Evolutionary conservation across 2,797 vertebrate species (phyloP).

Genomic region (Melanotaenia trifasciata): DNA sequence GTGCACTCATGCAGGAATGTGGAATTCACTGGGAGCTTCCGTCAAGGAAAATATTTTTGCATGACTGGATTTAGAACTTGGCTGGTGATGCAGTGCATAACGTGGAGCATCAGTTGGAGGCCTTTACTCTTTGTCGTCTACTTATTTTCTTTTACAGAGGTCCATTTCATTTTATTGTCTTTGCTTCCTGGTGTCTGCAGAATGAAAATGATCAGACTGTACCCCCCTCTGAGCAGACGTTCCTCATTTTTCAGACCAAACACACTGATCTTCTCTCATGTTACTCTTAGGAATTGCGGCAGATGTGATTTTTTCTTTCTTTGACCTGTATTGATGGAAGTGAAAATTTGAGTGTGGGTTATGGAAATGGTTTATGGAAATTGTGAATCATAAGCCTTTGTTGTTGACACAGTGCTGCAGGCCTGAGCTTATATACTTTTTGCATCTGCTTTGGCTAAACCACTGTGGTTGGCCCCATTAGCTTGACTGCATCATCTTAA

Average conservation of each 20-base stretch:
- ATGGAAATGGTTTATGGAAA: slow-evolving; percentile 2
- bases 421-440: neutral
- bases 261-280: neutral
- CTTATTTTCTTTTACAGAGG: slow-evolving; percentile 52
- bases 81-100: slow-evolving; percentile 53
- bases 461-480: neutral
- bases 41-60: slow-evolving; percentile 63
- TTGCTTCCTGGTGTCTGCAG: slow-evolving; percentile 42
- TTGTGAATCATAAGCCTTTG: neutral
- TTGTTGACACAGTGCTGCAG: neutral
- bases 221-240: slow-evolving; percentile 2
- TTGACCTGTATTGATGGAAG: neutral
- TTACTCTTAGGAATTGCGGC: neutral
- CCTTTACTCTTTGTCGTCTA: slow-evolving; percentile 56
- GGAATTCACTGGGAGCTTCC: slow-evolving; percentile 48
- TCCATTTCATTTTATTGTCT: slow-evolving; percentile 42
- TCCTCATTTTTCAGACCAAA: slow-evolving; percentile 30
- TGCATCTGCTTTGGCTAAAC: neutral
- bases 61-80: slow-evolving; percentile 65
- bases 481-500: neutral
- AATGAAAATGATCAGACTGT: slow-evolving; percentile 27
- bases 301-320: neutral
- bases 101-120: slow-evolving; percentile 63
- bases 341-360: neutral
- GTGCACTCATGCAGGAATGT: slow-evolving; percentile 46